Evolutionary conservation across 2,797 vertebrate genomes (phyloP).

Genomic region (Acipenser ruthenus): DNA sequence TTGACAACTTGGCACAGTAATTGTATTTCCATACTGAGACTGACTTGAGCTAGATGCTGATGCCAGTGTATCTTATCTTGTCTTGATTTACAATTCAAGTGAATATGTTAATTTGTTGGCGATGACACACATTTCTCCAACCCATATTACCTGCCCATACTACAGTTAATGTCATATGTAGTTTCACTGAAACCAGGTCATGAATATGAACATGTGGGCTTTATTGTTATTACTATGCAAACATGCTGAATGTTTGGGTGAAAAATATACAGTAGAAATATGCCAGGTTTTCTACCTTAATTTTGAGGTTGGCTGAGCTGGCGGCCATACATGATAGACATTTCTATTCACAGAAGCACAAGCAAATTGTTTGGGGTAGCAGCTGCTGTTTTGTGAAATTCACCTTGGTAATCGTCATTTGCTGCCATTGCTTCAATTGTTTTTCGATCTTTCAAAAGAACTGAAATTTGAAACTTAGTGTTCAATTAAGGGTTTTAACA

Average conservation of each 20-base stretch:
- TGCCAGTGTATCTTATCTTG: too few relatives aligned
- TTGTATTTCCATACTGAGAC: neutral
- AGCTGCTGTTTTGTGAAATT: conserved; percentile 20
- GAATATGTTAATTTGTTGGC: too few relatives aligned
- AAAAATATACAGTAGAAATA: conserved; percentile 7
- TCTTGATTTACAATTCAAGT: too few relatives aligned
- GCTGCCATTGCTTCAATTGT: conserved; percentile 20
- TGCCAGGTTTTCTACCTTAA: neutral
- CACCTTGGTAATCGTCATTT: conserved; percentile 19
- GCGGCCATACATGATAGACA: conserved; percentile 8
- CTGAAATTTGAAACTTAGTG: too few relatives aligned
- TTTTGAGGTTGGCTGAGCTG: neutral
- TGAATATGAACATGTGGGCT: conserved; percentile 1
- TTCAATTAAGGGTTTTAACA: too few relatives aligned
- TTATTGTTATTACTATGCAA: too few relatives aligned
- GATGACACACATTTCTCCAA: too few relatives aligned
- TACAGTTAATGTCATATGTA: neutral
- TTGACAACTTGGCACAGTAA: neutral
- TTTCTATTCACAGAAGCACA: conserved; percentile 12
- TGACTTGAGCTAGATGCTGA: too few relatives aligned
- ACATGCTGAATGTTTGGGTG: neutral
- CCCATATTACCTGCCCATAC: too few relatives aligned
- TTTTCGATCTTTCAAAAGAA: conserved; percentile 19
- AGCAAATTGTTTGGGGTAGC: conserved; percentile 18
- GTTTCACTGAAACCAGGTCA: conserved; percentile 11